Conservation (phyloP, 2,113 vertebrate species). For the Acanthochromis polyacanthus region DNA sequence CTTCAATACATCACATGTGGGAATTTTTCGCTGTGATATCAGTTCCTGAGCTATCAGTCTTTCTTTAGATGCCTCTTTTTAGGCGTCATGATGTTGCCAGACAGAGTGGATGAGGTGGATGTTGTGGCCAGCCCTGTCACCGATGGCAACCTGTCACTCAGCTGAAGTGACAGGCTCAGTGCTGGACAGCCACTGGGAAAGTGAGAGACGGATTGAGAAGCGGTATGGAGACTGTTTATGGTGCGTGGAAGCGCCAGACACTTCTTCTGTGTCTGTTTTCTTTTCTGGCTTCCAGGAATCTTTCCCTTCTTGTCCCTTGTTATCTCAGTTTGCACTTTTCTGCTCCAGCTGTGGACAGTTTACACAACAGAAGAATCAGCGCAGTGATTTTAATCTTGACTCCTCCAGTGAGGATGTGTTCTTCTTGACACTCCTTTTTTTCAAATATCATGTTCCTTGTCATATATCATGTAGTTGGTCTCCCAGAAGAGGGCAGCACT, state of each 20-base stretch:
- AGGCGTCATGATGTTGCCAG: constrained; percentile 15
- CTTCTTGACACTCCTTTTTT: not conserved
- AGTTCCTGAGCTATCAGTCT: constrained; percentile 49
- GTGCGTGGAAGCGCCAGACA: constrained; percentile 27
- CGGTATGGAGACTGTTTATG: constrained; percentile 2
- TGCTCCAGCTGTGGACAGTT: not conserved
- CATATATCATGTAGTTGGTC: constrained; percentile 13
- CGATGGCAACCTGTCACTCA: constrained; percentile 56
- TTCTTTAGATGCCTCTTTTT: constrained; percentile 24
- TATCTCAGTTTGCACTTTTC: constrained; percentile 1
- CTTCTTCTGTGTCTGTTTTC: constrained; percentile 2
- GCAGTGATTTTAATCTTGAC: constrained; percentile 12
- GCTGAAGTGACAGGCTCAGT: constrained; percentile 37
- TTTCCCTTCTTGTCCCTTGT: not conserved
- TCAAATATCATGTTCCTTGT: not conserved
- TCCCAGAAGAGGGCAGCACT: constrained; percentile 81
- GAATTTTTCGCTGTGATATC: constrained; percentile 42
- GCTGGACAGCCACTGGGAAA: constrained; percentile 26
- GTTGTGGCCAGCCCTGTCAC: constrained; percentile 26
- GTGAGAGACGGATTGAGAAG: constrained; percentile 5
- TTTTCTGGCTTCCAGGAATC: constrained; percentile 4
- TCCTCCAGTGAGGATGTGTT: not conserved
- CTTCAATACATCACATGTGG: constrained; percentile 45
- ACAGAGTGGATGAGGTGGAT: constrained; percentile 20
- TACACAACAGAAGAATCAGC: not conserved